Conservation (phyloP, 92 coral and sea anemone species). For the Porites divaricata region DNA sequence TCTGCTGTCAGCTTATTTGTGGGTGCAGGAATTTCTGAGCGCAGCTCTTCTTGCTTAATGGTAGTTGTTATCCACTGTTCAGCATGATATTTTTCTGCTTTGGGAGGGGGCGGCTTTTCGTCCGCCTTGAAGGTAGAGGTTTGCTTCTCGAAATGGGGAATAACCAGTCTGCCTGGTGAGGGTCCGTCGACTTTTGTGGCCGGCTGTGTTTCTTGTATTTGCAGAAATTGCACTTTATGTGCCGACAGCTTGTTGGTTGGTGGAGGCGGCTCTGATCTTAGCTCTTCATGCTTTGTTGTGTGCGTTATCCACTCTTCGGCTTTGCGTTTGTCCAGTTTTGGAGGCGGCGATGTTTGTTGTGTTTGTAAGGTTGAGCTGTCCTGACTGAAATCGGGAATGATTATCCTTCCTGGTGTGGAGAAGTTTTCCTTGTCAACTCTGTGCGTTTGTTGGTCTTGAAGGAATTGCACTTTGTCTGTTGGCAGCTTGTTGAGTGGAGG, state of each 20-base stretch:
- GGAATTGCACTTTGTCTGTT: background rate
- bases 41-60: background rate
- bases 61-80: constrained; percentile 8
- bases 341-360: background rate
- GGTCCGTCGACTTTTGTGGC: background rate
- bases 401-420: background rate
- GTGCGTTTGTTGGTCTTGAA: background rate
- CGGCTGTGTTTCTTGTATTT: background rate
- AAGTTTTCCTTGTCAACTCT: background rate
- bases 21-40: constrained; percentile 1
- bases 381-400: background rate
- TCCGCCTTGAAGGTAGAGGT: background rate
- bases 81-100: background rate
- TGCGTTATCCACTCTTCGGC: constrained; percentile 8
- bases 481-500: background rate
- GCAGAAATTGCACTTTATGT: background rate
- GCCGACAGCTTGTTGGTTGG: background rate
- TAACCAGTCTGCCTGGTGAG: background rate
- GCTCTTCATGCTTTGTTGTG: background rate
- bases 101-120: background rate
- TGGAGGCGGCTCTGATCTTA: constrained; percentile 1
- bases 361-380: background rate
- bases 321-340: background rate
- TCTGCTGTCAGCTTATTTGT: constrained; percentile 4
- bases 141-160: background rate